Base-by-base conservation (phyloP, 2,797 vertebrate genomes). In the Cuculus canorus region DNA sequence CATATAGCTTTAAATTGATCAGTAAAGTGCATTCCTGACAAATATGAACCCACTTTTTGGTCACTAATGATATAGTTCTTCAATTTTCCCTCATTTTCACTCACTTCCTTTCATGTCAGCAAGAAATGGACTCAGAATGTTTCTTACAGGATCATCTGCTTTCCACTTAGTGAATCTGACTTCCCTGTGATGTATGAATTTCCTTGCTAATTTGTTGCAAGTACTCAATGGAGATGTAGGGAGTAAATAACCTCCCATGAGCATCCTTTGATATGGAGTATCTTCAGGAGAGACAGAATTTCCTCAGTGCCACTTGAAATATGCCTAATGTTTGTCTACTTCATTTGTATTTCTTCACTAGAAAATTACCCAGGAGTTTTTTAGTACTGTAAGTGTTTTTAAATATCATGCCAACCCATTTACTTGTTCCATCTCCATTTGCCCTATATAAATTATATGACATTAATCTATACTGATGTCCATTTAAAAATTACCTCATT, bases 191-290 rank as follows among this genome's bases (percentile, higher is more conserved):
- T 81, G 86, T 82, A 91, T 70, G 11, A 85, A 85, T 80, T 86
- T 84, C 63, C 57, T 60, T 56, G 48, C 28, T 92, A 84, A 94
- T 84, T 92, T 91, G 59, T 60, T 85, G n/a, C 56, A 95, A 92
- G 66, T 45, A 59, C 50, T 92, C 92, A 79, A 28, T 48, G 71
- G 78, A 94, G 37, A 84, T 28, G 37, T 28, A 86, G 41, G 23
- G 61, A 88, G 77, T 81, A 75, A 86, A 86, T 92, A 92, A 64
- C 52, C 59, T 86, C 88, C 83, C 35, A 11, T 54, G 73, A 93
- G 65, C 37, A 90, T 79, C 77, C 61, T 72, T 93, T 84, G 9
- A 72, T 24, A 72, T 2, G 1, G 28, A 79, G 5, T 53, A 66
- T 33, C 28, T 90, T 73, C 37, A 88, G 25, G 56, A 77, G 39